Evolutionary conservation across 2,888 invertebrate species (phyloP), one percentile per base, ranked within the genome.

Genomic region (Euproctis similis): DNA sequence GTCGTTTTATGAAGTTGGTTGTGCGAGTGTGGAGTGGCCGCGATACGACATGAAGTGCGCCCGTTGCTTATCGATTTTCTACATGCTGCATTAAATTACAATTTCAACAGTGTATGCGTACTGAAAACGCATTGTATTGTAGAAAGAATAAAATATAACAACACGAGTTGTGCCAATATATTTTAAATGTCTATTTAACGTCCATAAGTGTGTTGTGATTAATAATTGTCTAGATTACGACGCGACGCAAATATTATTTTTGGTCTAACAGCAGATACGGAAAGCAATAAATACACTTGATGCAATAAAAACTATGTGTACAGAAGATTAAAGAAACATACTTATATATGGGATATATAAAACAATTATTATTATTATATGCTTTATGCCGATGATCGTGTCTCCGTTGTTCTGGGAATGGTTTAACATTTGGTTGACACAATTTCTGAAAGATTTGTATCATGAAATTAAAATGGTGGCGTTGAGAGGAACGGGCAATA

Each of bases 41-140:
- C 65, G 55, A 66, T 69, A 69, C 71, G 70, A 68, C 69, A 70
- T 69, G 71, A 70, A 70, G 64, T 72, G 71, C 71, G 72, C 66
- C 62, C 75, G 73, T 74, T 72, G 71, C 72, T 75, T 82, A 82
- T 82, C 78, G 82, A 82, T 82, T 82, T 81, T 82, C 77, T 72
- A 71, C 67, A 71, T 76, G 74, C 82, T 75, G 82, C 78, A 81
- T 77, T 75, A 76, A 73, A 73, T 71, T 68, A 72, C 69, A 64
- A 65, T 69, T 71, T 61, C 66, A 71, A 72, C 66, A 60, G 74
- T 74, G 75, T 70, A 67, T 73, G 69, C 66, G 73, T 70, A 60
- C 57, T 65, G 67, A 66, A n/a, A 68, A 32, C 23, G 31, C 30
- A 34, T 39, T 68, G 67, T 58, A 62, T 59, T 61, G 53, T n/a